Evolutionary conservation across 2,888 invertebrate genomes (phyloP).

Genomic region (Lithodes maja): DNA sequence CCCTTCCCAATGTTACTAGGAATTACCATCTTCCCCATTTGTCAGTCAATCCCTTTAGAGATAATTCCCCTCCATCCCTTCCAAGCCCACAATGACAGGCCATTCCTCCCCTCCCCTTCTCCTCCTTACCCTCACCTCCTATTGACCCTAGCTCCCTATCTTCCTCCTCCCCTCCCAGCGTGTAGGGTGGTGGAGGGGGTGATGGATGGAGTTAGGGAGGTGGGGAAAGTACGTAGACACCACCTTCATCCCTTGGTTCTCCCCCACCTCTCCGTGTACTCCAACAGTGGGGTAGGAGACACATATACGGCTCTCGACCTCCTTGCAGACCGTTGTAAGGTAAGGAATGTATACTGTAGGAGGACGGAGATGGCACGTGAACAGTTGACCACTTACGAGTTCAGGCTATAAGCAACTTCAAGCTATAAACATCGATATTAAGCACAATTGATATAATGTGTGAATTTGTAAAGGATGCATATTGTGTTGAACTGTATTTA

Average conservation of each 20-base stretch:
- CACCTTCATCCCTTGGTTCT: conserved; percentile 39
- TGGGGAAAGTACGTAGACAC: neutral
- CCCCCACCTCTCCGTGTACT: conserved; percentile 21
- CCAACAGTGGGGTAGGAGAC: conserved; percentile 28
- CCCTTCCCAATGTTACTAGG: neutral
- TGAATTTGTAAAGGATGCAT: too few relatives aligned
- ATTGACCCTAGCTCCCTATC: neutral
- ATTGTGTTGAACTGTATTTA: too few relatives aligned
- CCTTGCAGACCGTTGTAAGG: conserved; percentile 32
- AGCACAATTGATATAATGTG: too few relatives aligned
- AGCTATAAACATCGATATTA: too few relatives aligned
- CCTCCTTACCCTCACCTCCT: neutral
- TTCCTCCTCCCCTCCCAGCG: conserved; percentile 15
- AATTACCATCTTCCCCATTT: neutral
- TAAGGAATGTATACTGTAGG: conserved; percentile 7
- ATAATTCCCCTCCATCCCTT: neutral
- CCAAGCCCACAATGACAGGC: neutral
- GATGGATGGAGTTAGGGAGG: conserved; percentile 9
- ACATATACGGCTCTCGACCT: conserved; percentile 32
- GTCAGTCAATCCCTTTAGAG: neutral
- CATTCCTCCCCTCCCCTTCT: neutral
- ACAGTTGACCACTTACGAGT: neutral
- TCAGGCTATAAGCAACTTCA: neutral
- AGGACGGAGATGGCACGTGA: too few relatives aligned
- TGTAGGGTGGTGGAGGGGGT: neutral